Evolutionary conservation across 2,888 invertebrate species (phyloP).

Genomic region (Hyposoter dolosus): DNA sequence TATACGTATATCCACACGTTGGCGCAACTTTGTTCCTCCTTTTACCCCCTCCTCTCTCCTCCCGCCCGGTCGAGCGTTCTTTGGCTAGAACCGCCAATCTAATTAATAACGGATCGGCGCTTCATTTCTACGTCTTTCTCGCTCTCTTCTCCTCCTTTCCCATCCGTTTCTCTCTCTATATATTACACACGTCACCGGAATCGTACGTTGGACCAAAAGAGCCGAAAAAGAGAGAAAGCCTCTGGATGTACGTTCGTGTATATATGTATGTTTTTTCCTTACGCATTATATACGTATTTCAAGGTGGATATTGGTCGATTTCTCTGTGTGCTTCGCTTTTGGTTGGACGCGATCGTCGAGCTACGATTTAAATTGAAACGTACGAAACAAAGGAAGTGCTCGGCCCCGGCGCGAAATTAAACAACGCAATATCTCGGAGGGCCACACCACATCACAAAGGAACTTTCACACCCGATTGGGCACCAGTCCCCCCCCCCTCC

Average conservation of each 20-base stretch:
- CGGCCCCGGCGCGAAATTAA: constrained; percentile 81
- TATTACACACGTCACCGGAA: constrained; percentile 24
- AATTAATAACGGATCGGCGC: constrained; percentile 84
- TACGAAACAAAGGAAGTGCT: constrained; percentile 82
- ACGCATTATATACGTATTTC: constrained; percentile 36
- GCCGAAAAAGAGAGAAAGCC: constrained; percentile 31
- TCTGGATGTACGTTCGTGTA: neutral
- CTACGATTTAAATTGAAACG: constrained; percentile 83
- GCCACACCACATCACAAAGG: constrained; percentile 78
- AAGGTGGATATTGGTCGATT: constrained; percentile 34
- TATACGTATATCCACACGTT: constrained; percentile 7
- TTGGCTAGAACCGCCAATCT: constrained; percentile 78
- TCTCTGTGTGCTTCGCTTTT: constrained; percentile 53
- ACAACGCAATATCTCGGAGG: constrained; percentile 82
- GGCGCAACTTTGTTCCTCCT: neutral
- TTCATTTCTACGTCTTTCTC: constrained; percentile 72
- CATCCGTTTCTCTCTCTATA: constrained; percentile 51
- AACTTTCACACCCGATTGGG: constrained; percentile 83
- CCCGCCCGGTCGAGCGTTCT: constrained; percentile 46
- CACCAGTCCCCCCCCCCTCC: constrained; percentile 67
- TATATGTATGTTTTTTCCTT: constrained; percentile 4
- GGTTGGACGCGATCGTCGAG: constrained; percentile 65
- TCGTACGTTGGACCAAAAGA: constrained; percentile 14
- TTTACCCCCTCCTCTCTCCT: constrained; percentile 6
- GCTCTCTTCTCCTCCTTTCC: constrained; percentile 35